Conservation (phyloP, 1,140 invertebrate species). For the Elymnias hypermnestra region DNA sequence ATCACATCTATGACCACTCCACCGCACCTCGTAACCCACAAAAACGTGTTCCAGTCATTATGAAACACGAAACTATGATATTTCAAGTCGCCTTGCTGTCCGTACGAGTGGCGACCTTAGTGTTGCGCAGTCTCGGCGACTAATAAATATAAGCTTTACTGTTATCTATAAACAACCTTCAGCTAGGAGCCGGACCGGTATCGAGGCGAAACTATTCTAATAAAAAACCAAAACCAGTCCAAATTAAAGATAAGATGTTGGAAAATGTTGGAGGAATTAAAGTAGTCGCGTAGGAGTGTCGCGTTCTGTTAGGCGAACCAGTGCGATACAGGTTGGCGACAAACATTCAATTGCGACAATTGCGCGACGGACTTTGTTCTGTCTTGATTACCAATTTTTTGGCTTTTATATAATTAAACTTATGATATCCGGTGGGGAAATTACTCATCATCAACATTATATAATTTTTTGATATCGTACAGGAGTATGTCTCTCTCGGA, state of each 20-base stretch:
- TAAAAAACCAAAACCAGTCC: constrained; percentile 72
- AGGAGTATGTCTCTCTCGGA: too few relatives aligned
- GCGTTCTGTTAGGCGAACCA: constrained; percentile 6
- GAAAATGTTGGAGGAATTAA: constrained; percentile 50
- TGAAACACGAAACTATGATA: constrained; percentile 72
- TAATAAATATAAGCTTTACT: constrained; percentile 72
- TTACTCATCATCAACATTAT: too few relatives aligned
- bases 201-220: constrained; percentile 70
- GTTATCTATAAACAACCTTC: constrained; percentile 72
- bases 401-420: too few relatives aligned
- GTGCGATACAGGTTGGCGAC: too few relatives aligned
- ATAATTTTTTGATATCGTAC: too few relatives aligned
- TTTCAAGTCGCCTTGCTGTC: constrained; percentile 52
- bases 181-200: constrained; percentile 61
- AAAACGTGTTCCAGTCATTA: constrained; percentile 71
- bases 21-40: constrained; percentile 41
- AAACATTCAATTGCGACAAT: neutral
- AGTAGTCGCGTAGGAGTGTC: constrained; percentile 40
- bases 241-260: constrained; percentile 68
- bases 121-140: constrained; percentile 48
- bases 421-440: too few relatives aligned
- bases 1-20: constrained; percentile 29
- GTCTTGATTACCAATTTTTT: too few relatives aligned
- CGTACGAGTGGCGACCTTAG: constrained; percentile 47
- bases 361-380: neutral